phyloP scores from a whole-genome alignment of 2,888 invertebrate species.

The Patella pellucida region DNA sequence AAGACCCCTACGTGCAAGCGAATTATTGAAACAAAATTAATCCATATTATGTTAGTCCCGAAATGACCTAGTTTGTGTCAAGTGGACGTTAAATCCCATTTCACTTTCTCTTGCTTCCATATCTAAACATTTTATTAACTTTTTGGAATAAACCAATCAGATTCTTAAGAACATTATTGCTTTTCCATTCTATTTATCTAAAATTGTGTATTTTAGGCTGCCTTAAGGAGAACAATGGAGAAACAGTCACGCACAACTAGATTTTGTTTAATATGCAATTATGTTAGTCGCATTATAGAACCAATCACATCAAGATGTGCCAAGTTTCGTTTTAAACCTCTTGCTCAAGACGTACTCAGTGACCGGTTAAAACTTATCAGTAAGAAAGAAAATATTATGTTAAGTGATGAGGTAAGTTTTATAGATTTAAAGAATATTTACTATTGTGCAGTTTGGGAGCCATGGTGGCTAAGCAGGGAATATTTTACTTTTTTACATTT shows the following conservation, averaged over 20 bases:
- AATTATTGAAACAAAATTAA: no score
- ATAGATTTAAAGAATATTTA: neutral
- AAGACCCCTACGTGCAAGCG: no score
- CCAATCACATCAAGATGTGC: slow-evolving; percentile 98
- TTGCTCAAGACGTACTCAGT: slow-evolving; percentile 74
- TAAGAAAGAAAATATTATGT: slow-evolving; percentile 82
- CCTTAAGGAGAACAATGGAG: slow-evolving; percentile 97
- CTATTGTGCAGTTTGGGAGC: no score
- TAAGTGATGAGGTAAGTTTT: slow-evolving; percentile 76
- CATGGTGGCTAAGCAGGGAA: no score
- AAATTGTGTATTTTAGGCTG: slow-evolving; percentile 75
- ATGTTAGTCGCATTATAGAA: slow-evolving; percentile 96
- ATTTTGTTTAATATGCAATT: slow-evolving; percentile 98
- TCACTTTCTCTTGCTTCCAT: no score
- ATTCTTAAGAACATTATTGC: neutral
- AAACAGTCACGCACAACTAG: slow-evolving; percentile 93
- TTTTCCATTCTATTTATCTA: neutral
- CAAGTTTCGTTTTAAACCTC: slow-evolving; percentile 96
- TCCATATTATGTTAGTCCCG: no score
- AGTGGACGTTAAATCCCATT: no score
- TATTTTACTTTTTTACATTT: no score
- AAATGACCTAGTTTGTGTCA: no score
- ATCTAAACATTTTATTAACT: neutral
- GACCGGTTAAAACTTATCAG: slow-evolving; percentile 83
- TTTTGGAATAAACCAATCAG: neutral